Base-by-base conservation (phyloP, 2,797 vertebrate species). In the Gallinago nigripennis region DNA sequence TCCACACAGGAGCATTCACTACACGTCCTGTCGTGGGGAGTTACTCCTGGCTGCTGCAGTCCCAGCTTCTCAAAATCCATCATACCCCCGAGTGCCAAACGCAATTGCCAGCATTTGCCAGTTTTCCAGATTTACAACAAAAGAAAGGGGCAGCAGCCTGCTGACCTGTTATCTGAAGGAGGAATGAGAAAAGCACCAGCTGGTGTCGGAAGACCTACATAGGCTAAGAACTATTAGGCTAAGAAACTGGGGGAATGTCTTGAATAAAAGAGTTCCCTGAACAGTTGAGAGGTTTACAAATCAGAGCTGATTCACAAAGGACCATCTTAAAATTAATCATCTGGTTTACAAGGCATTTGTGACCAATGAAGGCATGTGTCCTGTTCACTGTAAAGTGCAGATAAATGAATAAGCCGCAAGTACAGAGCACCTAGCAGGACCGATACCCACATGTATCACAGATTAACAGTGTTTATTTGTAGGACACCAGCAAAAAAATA, bases 101-200 rank as follows among this genome's bases (percentile, higher is more conserved):
- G 33, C 46, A 60, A 23, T 18, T 78, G 35, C 27, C 31, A 82
- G n/a, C 0, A 1, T 61, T 89, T 89, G 17, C 82, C 41, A 18
- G 48, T 87, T 85, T 90, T 93, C 45, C 50, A 71, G 60, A 81
- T 86, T 90, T 90, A 31, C 65, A 83, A 24, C 9, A 33, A 81
- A 71, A 46, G 28, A 87, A 75, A 5, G 2, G 7, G 20, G 16
- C 66, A 70, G 20, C 37, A 63, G 14, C n/a, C 54, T 82, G 19
- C 35, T 79, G 51, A 80, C 56, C 56, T 80, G 7, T 33, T 73
- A 33, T 43, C 39, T 71, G 61, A 86, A 71, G 17, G 25, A 86
- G 46, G 82, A 91, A 89, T 69, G 56, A 66, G 39, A 66, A 91
- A 91, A 92, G 9, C 43, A 85, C 37, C 53, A 94, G 11, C 16